phyloP scores from a whole-genome alignment of 2,888 invertebrate genomes.

The Spialia ferax region DNA sequence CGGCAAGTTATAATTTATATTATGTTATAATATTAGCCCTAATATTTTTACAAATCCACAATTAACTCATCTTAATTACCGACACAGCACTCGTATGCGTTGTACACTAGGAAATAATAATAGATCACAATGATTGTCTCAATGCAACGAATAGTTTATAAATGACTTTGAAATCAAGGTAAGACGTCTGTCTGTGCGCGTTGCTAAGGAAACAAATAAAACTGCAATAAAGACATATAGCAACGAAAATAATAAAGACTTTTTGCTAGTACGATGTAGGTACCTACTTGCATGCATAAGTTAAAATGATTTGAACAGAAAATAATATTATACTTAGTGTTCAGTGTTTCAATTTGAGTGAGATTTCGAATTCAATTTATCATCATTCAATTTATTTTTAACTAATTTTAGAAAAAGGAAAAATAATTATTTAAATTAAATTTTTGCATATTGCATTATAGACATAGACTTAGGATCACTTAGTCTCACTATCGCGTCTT shows the following conservation, averaged over 20 bases:
- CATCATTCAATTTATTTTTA: too few species aligned
- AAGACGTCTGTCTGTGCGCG: slow-evolving; percentile 5
- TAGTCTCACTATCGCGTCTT: too few species aligned
- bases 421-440: too few species aligned
- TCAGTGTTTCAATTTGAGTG: too few species aligned
- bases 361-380: too few species aligned
- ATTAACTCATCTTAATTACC: neutral
- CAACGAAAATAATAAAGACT: slow-evolving; percentile 10
- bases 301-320: neutral
- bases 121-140: slow-evolving; percentile 31
- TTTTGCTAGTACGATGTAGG: neutral
- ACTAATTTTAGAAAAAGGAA: too few species aligned
- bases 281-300: too few species aligned
- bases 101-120: slow-evolving; percentile 2
- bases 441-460: too few species aligned
- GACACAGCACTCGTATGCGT: neutral
- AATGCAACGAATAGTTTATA: slow-evolving; percentile 36
- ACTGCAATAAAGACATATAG: neutral
- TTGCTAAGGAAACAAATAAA: slow-evolving; percentile 29
- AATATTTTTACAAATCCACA: neutral
- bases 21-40: too few species aligned
- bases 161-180: slow-evolving; percentile 37
- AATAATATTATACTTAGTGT: too few species aligned
- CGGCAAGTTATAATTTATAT: too few species aligned
- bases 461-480: too few species aligned